Evolutionary conservation across 2,888 invertebrate genomes (phyloP), one percentile per base, ranked within the genome.

Genomic region (Synergus laeviventris): DNA sequence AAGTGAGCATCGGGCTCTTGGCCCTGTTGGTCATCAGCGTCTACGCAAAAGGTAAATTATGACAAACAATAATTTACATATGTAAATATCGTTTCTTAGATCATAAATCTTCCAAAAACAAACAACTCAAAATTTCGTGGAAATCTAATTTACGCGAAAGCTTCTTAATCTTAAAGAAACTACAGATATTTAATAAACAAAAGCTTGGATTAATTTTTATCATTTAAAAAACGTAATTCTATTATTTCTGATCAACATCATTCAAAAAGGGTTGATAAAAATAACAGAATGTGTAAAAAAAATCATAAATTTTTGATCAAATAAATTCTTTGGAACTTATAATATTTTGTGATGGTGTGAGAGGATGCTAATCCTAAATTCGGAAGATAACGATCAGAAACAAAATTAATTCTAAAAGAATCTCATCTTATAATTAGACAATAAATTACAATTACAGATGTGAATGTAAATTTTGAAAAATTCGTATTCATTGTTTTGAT

Each of bases 1-100:
- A 70, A 70, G 66, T 70, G 3, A 45, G 18, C 45, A 45, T 70
- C 66, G 66, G 66, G 24, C 11, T 70, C 45, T 49, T 70, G 31
- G 66, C 45, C 66, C 66, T 70, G 49, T 70, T 70, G 24, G 31
- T n/a, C 24, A 24, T 70, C 24, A 45, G n/a, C 42, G 49, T 70
- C 24, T 8, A 31, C 16, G 66, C 66, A 21, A 9, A 70, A 49
- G 66, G 66, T 70, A 70, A 49, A 70, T 24, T 49, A n/a, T 39
- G 42, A 64, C 0, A 12, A 42, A 64, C 39, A 45, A n/a, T n/a
- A n/a, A n/a, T 18, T 8, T 49, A 9, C n/a, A n/a, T 8, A n/a
- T 24, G 2, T 24, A 24, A 24, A 24, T 24, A 24, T 24, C 24
- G 24, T 24, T 24, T 1, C 7, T 31, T 31, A 31, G 31, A 31